phyloP scores from a whole-genome alignment of 2,113 vertebrate genomes.

The Perca schrenkii region DNA sequence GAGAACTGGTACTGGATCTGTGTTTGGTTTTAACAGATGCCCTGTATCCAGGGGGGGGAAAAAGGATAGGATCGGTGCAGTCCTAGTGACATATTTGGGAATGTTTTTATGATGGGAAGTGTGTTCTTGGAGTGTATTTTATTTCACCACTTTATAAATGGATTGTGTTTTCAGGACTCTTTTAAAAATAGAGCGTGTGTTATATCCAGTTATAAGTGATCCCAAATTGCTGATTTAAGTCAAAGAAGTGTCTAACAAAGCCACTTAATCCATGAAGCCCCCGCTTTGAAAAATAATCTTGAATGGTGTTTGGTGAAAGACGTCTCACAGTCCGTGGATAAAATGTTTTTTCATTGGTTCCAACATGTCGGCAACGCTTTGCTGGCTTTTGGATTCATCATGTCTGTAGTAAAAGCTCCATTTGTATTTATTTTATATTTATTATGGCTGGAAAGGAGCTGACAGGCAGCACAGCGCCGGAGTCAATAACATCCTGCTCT shows the following conservation, averaged over 20 bases:
- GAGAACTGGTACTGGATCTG: background rate
- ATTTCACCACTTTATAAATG: too few species aligned
- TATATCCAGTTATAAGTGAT: background rate
- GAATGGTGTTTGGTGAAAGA: background rate
- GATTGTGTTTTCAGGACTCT: too few species aligned
- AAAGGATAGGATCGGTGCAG: background rate
- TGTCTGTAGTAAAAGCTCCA: slow-evolving; percentile 8
- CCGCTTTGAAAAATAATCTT: background rate
- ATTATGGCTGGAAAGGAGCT: slow-evolving; percentile 20
- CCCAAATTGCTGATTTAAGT: background rate
- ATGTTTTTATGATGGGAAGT: background rate
- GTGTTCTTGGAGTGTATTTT: background rate
- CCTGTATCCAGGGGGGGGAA: background rate
- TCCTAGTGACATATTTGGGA: background rate
- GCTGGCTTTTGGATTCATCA: slow-evolving; percentile 21
- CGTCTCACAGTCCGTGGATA: background rate
- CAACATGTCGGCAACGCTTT: background rate
- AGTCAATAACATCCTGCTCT: slow-evolving; percentile 35
- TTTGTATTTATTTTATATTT: slow-evolving; percentile 14
- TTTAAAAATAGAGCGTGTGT: background rate
- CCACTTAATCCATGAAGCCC: background rate
- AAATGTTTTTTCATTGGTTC: background rate
- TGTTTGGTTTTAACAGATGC: background rate
- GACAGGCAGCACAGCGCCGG: slow-evolving; percentile 17
- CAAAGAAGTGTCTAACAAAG: background rate